Base-by-base conservation (phyloP, 2,888 invertebrate genomes). In the Proisotoma minuta region DNA sequence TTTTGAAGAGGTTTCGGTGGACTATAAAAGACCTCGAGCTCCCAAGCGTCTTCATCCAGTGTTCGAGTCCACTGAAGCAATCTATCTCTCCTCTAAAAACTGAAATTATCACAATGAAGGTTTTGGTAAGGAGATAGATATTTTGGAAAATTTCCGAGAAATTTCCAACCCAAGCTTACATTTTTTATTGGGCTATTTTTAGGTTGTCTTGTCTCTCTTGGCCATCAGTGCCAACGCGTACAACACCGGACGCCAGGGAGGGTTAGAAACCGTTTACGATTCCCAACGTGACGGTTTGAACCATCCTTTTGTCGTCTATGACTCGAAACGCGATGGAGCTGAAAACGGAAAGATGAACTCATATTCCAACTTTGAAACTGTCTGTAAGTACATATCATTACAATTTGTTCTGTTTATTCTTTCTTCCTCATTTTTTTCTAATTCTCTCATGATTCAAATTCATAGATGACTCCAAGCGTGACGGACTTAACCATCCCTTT, bases 401-500 rank as follows among this genome's bases (percentile, higher is more conserved):
- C 2, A 48, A 10, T 8, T 20, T 50, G 24, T 5, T 22, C 3
- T 50, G 20, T 18, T 22, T 20, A 47, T 15, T 23, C 48, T 20
- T 18, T 48, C n/a, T 18, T 48, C n/a, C n/a, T 18, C 48, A 20
- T 8, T 18, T 8, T 5, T 20, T 10, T 48, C 48, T 10, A 18
- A 48, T 12, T 8, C 10, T 10, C 48, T 12, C 48, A 20, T 12
- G 48, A 20, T 48, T 48, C 22, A 12, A 18, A 15, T 18, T 18
- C 22, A 15, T 43, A 49, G 49, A 22, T 22, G 47, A 28, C 57
- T 53, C 57, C 48, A 40, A 20, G 47, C 50, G 53, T 1, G 63
- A 66, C 49, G 66, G 63, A 20, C 56, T 54, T 58, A 63, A 66
- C 43, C 66, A 66, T 29, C 66, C 66, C 4, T 66, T 59, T 57